Base-by-base conservation (phyloP, 2,797 vertebrate genomes). In the Artibeus jamaicensis region DNA sequence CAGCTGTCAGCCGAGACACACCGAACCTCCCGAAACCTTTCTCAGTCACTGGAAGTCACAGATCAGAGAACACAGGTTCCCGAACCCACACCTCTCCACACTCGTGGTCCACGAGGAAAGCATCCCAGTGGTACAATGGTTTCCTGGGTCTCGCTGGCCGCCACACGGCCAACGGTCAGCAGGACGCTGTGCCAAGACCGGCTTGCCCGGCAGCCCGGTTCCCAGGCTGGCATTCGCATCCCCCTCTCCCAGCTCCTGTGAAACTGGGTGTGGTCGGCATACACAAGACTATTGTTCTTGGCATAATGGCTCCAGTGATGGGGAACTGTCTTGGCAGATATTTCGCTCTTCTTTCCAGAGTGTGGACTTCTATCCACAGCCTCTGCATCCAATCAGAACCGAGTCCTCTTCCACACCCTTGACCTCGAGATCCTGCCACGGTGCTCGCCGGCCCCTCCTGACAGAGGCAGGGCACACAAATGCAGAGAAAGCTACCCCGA, bases 271-370 rank as follows among this genome's bases (percentile, higher is more conserved):
- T 71, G 78, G 95, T 57, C 89, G 0, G 34, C 67, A 85, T 95
- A 98, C 97, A 97, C 86, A 95, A 86, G 97, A 93, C 96, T 83
- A 97, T 95, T 98, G 98, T 98, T 91, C 82, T 87, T 24, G 7
- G 59, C 88, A 98, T 96, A 98, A 98, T 85, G 90, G 91, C 0
- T 0, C 95, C 92, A 97, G 96, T 95, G 97, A 97, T 37, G 1
- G 87, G 89, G 91, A 74, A 93, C 78, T 46, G 96, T 93, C 81
- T 77, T 79, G 37, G 70, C 71, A 81, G 96, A 86, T 88, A 42
- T 77, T 82, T 93, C 77, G 78, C 57, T n/a, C 91, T 90, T 82
- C 81, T 92, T 86, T 97, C 86, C 97, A 86, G 89, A 73, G 84
- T 50, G 74, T 86, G 97, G 62, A 89, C 59, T 96, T 96, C 95